These are phyloP conservation scores for Meteorus colon DNA, from an alignment of 2,888 invertebrate genomes.

Conservation along the genomic window DNA sequence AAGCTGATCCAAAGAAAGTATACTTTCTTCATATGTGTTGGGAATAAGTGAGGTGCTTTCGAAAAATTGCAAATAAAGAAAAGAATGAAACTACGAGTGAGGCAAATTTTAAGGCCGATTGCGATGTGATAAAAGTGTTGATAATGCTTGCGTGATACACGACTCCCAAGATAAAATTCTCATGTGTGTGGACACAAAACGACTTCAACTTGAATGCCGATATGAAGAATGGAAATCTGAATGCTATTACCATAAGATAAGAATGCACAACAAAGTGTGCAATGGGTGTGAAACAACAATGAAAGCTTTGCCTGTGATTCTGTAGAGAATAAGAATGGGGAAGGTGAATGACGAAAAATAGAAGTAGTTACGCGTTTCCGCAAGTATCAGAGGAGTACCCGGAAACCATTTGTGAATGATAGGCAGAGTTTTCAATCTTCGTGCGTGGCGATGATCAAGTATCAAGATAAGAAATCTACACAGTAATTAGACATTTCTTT, in stretches of 20 bases:
- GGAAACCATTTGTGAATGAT: too few species aligned
- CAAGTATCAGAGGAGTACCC: too few species aligned
- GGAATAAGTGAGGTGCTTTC: slow-evolving; percentile 28
- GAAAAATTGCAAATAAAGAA: slow-evolving; percentile 22
- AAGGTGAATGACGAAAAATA: not conserved
- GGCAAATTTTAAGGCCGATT: not conserved
- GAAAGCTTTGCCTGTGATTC: not conserved
- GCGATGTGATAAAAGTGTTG: not conserved
- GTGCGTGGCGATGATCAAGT: not conserved
- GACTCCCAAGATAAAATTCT: not conserved
- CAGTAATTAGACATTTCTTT: not conserved
- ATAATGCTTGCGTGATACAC: not conserved
- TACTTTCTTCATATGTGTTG: slow-evolving; percentile 34
- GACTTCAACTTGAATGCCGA: slow-evolving; percentile 11
- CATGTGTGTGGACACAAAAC: not conserved
- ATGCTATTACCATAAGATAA: slow-evolving; percentile 59
- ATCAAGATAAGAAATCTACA: slow-evolving; percentile 1
- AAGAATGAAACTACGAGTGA: not conserved
- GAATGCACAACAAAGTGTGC: slow-evolving; percentile 52
- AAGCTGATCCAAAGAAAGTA: slow-evolving; percentile 37
- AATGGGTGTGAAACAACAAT: slow-evolving; percentile 25
- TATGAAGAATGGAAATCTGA: slow-evolving; percentile 43
- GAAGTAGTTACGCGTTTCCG: too few species aligned
- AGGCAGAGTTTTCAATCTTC: too few species aligned
- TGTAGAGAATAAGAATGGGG: not conserved